Conservation (phyloP, 2,797 vertebrate species). For the Halcyon leucocephala region DNA sequence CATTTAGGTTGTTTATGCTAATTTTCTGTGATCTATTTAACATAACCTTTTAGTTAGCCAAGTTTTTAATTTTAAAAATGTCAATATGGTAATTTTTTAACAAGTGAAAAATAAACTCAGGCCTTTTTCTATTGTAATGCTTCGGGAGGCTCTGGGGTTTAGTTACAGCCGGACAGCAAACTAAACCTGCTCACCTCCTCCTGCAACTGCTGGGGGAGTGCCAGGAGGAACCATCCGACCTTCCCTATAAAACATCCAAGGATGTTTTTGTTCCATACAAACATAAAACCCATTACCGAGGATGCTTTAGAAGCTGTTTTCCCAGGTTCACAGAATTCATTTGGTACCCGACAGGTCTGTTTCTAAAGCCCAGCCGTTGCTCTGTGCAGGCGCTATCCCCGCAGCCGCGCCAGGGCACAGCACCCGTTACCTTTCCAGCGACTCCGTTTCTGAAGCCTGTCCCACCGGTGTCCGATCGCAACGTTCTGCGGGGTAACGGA, state of each 20-base stretch:
- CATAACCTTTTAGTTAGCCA: rapidly evolving
- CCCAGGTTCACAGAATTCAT: background rate
- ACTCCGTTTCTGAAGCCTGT: background rate
- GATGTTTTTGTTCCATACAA: background rate
- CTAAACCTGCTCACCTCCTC: background rate
- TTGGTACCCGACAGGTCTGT: background rate
- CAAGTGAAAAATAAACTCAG: constrained; percentile 44
- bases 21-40: background rate
- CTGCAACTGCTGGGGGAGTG: rapidly evolving
- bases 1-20: background rate
- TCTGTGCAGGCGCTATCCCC: no score
- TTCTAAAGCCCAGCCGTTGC: background rate
- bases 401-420: rapidly evolving
- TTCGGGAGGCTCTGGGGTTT: background rate
- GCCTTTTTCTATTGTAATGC: background rate
- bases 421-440: no score
- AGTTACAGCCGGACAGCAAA: background rate
- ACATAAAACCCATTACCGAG: background rate
- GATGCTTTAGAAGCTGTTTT: background rate
- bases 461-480: rapidly evolving
- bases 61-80: background rate
- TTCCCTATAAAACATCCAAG: background rate
- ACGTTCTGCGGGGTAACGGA: rapidly evolving
- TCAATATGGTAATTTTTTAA: background rate
- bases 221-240: background rate